Evolutionary conservation across 2,888 invertebrate genomes (phyloP), one percentile per base, ranked within the genome.

Genomic region (Metalampra italica): DNA sequence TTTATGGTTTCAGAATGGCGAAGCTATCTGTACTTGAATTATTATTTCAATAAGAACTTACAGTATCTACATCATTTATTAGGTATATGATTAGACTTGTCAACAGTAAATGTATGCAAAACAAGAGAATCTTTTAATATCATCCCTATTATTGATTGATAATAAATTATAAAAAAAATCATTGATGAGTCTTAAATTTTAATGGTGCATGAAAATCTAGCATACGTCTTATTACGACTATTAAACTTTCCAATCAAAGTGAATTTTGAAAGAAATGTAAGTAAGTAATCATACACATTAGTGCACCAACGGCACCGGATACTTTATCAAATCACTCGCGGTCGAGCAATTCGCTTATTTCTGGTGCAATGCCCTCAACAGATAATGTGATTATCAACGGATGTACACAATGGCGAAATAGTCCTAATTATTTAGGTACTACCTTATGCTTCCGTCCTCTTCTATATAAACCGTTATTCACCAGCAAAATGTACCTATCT

Each of bases 311-410:
- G 13, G 42, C 62, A 67, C 69, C 75, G 77, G 78, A 79, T 67
- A 67, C 57, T 67, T 71, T 79, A 79, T 78, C 75, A 61, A 61
- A 63, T 66, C 55, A 64, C 69, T 71, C 56, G 71, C 72, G 68
- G 71, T 71, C 60, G 68, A 66, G 65, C 67, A 61, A 67, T 59
- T 61, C 53, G 59, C 58, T n/a, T 62, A 63, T 73, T 74, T 69
- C 62, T 75, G 63, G 75, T 74, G 68, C 77, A 75, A 64, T 76
- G 82, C 56, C 76, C 76, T 70, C 64, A 69, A 77, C 75, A 75
- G 79, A 83, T 81, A 80, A 75, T 65, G 51, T 61, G 53, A 51
- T 52, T 59, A 73, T 69, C 68, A 68, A 56, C 61, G 60, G 65
- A 72, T 3, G 22, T n/a, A n/a, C 22, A 71, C 62, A 64, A 65